Evolutionary conservation across 2,113 vertebrate species (phyloP).

Genomic region (Ginglymostoma cirratum): DNA sequence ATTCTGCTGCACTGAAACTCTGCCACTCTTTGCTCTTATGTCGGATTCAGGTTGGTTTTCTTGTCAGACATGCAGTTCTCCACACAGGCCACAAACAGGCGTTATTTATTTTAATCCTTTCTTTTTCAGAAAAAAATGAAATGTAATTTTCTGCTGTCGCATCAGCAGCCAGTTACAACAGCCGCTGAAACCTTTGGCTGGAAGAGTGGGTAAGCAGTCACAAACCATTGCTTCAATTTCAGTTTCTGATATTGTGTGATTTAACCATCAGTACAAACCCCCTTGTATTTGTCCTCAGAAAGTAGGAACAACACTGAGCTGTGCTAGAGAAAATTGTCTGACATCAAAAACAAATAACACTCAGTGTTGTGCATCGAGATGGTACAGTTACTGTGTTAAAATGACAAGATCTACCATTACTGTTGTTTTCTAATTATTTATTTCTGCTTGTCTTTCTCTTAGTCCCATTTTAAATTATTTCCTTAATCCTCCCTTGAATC

Average conservation of each 20-base stretch:
- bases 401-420: not conserved
- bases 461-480: conserved; percentile 4
- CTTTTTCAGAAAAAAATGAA: not conserved
- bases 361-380: not conserved
- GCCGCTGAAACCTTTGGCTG: not conserved
- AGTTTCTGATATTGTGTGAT: conserved; percentile 7
- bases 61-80: not conserved
- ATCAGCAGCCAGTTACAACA: conserved; percentile 34
- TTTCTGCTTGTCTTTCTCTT: not conserved
- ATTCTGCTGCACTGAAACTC: conserved; percentile 6
- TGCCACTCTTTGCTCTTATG: conserved; percentile 15
- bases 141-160: not conserved
- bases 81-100: not conserved
- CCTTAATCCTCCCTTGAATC: not conserved
- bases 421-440: not conserved
- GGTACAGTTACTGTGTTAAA: not conserved
- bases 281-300: conserved; percentile 41
- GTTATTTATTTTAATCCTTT: conserved; percentile 16
- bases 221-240: not conserved
- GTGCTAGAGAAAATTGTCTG: conserved; percentile 29
- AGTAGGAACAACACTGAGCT: conserved; percentile 25
- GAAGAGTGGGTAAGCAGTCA: not conserved
- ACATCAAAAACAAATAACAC: conserved; percentile 18
- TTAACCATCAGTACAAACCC: conserved; percentile 46
- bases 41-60: not conserved